Evolutionary conservation across 2,113 vertebrate genomes (phyloP), one percentile per base, ranked within the genome.

Genomic region (Perca schrenkii): DNA sequence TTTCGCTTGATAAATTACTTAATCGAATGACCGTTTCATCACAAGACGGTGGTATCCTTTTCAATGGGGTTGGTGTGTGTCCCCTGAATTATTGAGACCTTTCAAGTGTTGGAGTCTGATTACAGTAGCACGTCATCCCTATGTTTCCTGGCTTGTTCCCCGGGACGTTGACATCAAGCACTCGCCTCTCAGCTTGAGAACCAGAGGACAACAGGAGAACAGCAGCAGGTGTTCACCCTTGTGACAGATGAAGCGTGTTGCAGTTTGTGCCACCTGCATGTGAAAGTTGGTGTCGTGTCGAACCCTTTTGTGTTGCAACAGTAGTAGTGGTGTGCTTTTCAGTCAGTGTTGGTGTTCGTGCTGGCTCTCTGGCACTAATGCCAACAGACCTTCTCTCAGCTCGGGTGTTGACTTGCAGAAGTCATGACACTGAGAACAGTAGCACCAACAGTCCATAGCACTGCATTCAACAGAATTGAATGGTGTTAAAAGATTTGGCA

Each of bases 41-140:
- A 34, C 34, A 34, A 34, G 34, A 34, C 34, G 5, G 6, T 34
- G 34, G 34, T 34, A 34, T 34, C 34, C 1, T 34, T 34, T 6
- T 34, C 34, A 34, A 6, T 6, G 1, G 34, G 34, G 34, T 28
- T 28, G 28, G 34, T 47, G 28, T 69, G 46, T 67, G 2, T 47
- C 50, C 21, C 60, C 49, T 84, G 28, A 87, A 82, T 85, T 70
- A 86, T 82, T 80, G 28, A 22, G 22, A 43, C 54, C 25, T 85
- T 77, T 85, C 17, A 79, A 66, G 36, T 69, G 71, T 57, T 22
- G 67, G 65, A 47, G 75, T 84, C 79, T 73, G 46, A 80, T 87
- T 87, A 80, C 74, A 67, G 25, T 3, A 17, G 46, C 53, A 25
- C 47, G 60, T 66, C 72, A 66, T 69, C 73, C 60, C 57, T 57